Percentiles rank a stretch among this genome's conserved stretches.
phyloP scores from a whole-genome alignment of 2,113 vertebrate species.

The Nematolebias whitei region DNA sequence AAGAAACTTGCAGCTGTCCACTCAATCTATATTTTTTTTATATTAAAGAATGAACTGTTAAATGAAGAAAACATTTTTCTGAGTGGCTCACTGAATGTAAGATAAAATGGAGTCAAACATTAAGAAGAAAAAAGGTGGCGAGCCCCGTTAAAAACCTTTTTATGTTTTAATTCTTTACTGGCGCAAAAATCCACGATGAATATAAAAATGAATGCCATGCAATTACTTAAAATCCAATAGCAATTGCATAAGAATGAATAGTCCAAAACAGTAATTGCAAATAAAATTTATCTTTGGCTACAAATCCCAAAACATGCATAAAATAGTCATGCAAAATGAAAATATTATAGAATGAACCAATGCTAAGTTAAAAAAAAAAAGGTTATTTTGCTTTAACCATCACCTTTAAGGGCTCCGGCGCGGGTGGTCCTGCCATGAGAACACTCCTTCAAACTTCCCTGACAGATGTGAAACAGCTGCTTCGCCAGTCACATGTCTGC shows the following conservation, averaged over 20 bases:
- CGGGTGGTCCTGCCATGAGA: conserved; percentile 66
- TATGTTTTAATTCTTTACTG: too few relatives aligned
- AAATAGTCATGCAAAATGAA: conserved; percentile 4
- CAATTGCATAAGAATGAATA: too few relatives aligned
- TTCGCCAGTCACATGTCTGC: conserved; percentile 48
- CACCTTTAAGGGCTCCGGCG: conserved; percentile 73
- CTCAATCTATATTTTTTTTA: background rate
- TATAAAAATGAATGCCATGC: too few relatives aligned
- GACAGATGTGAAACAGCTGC: conserved; percentile 46
- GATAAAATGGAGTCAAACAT: background rate
- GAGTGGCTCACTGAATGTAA: background rate
- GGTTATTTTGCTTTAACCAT: conserved; percentile 19
- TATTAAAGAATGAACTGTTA: background rate
- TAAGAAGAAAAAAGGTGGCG: background rate
- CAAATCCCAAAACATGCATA: too few relatives aligned
- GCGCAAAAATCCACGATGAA: too few relatives aligned
- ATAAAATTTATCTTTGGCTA: too few relatives aligned
- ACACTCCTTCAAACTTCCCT: conserved; percentile 66
- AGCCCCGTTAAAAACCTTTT: too few relatives aligned
- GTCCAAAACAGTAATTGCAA: too few relatives aligned
- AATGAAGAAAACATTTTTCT: background rate
- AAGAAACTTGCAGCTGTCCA: too few relatives aligned
- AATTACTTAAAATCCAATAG: too few relatives aligned
- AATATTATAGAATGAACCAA: background rate
- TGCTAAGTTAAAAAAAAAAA: background rate